Conservation (phyloP, 1,140 invertebrate genomes). For the Lordiphosa stackelbergi region DNA sequence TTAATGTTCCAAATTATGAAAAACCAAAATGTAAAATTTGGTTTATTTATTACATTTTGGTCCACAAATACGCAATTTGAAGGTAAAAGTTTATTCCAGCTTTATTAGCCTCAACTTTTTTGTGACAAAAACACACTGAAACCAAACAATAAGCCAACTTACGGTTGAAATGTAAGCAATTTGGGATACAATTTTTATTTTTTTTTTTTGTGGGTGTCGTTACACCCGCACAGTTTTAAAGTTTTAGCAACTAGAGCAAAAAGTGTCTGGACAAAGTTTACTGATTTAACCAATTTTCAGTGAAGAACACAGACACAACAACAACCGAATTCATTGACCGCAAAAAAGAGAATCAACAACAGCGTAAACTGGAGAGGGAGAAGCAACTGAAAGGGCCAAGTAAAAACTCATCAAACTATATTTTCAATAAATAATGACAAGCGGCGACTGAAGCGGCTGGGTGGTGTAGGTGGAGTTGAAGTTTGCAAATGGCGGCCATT, state of each 20-base stretch:
- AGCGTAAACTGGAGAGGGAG: constrained; percentile 6
- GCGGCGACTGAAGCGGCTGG: constrained; percentile 7
- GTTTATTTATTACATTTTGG: no score
- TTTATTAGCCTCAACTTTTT: no score
- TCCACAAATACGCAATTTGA: no score
- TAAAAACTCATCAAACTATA: constrained; percentile 75
- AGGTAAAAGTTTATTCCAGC: neutral
- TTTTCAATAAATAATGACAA: constrained; percentile 75
- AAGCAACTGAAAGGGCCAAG: constrained; percentile 18
- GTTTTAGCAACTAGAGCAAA: constrained; percentile 29
- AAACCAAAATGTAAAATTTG: no score
- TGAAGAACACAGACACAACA: constrained; percentile 19
- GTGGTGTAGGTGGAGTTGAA: neutral
- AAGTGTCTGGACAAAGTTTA: constrained; percentile 47
- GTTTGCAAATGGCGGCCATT: constrained; percentile 40
- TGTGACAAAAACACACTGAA: neutral
- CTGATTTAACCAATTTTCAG: constrained; percentile 66
- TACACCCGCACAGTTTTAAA: constrained; percentile 27
- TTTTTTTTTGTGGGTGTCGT: constrained; percentile 12
- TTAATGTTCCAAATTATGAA: no score
- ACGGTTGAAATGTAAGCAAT: constrained; percentile 8
- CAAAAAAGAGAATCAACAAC: constrained; percentile 51
- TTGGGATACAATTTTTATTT: constrained; percentile 20
- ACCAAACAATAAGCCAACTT: constrained; percentile 13
- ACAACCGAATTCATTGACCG: constrained; percentile 51